phyloP scores from a whole-genome alignment of 2,797 vertebrate genomes.

The Coranthus polyacanthus region DNA sequence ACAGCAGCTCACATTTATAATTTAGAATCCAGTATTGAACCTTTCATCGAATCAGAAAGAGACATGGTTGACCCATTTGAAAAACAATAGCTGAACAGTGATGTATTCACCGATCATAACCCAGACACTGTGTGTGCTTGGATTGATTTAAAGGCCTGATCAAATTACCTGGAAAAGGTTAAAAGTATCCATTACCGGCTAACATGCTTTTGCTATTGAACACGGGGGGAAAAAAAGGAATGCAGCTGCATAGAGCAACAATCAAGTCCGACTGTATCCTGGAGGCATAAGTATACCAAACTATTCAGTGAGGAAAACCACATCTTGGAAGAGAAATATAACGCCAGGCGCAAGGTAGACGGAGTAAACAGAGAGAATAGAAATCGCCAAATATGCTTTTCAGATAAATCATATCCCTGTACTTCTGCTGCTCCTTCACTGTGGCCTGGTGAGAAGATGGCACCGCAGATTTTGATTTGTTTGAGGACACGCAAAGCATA shows the following conservation, averaged over 20 bases:
- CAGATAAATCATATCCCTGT: constrained; percentile 15
- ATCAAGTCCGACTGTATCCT: constrained; percentile 68
- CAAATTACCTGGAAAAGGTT: constrained; percentile 85
- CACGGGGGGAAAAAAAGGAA: constrained; percentile 60
- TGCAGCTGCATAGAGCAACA: constrained; percentile 59
- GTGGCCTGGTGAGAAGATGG: constrained; percentile 8
- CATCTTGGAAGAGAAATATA: constrained; percentile 52
- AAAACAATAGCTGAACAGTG: constrained; percentile 57
- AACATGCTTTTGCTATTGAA: constrained; percentile 79
- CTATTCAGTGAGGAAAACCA: constrained; percentile 54
- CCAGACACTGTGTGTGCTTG: constrained; percentile 58
- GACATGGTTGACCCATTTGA: constrained; percentile 55
- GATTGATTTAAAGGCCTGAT: constrained; percentile 83
- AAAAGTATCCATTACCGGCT: constrained; percentile 80
- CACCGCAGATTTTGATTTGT: constrained; percentile 15
- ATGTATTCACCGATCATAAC: constrained; percentile 72
- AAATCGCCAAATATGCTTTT: constrained; percentile 26
- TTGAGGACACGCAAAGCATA: constrained; percentile 18
- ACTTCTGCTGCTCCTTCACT: background rate
- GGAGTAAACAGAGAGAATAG: constrained; percentile 35
- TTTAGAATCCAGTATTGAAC: constrained; percentile 62
- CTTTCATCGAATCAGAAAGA: constrained; percentile 69
- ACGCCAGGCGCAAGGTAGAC: constrained; percentile 24
- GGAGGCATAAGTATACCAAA: constrained; percentile 63
- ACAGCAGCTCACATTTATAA: constrained; percentile 60